Percentiles rank a stretch among this genome's conserved stretches.
Evolutionary conservation across 2,888 invertebrate species (phyloP).

Genomic region (Mythimna vitellina): DNA sequence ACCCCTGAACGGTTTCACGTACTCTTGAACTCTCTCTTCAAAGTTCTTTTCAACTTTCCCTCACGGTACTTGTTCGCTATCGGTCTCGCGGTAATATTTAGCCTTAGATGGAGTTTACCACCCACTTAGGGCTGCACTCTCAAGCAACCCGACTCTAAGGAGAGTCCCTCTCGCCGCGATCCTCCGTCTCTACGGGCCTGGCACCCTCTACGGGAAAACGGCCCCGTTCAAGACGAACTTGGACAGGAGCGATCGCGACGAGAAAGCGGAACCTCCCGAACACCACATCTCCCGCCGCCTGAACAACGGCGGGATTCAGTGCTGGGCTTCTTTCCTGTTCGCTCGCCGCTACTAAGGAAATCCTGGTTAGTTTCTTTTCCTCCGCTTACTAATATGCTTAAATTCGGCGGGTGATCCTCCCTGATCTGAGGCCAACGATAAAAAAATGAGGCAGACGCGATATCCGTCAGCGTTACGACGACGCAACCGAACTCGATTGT

Average conservation of each 20-base stretch:
- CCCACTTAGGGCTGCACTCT: slow-evolving; percentile 91
- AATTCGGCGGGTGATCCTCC: slow-evolving; percentile 87
- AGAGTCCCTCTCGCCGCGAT: slow-evolving; percentile 71
- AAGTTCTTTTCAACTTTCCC: no score
- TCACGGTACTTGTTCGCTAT: slow-evolving; percentile 93
- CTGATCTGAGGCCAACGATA: slow-evolving; percentile 74
- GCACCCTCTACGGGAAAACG: slow-evolving; percentile 80
- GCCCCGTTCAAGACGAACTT: slow-evolving; percentile 89
- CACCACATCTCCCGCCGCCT: slow-evolving; percentile 90
- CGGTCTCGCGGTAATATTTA: slow-evolving; percentile 92
- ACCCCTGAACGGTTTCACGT: no score
- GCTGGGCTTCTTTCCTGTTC: slow-evolving; percentile 91
- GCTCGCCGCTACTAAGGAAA: slow-evolving; percentile 80
- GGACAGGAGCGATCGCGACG: slow-evolving; percentile 74
- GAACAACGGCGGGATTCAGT: slow-evolving; percentile 91
- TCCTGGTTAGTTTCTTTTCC: slow-evolving; percentile 92
- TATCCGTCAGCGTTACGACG: slow-evolving; percentile 33
- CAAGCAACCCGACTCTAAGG: slow-evolving; percentile 90
- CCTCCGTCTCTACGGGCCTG: slow-evolving; percentile 86
- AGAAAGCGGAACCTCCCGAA: slow-evolving; percentile 84
- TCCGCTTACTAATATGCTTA: slow-evolving; percentile 93
- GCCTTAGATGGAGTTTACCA: slow-evolving; percentile 91
- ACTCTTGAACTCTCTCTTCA: no score
- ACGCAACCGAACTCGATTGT: background rate
- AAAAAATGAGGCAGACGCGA: slow-evolving; percentile 64